Evolutionary conservation across 2,797 vertebrate species (phyloP).

Genomic region (Oceanodroma leucorhoa): DNA sequence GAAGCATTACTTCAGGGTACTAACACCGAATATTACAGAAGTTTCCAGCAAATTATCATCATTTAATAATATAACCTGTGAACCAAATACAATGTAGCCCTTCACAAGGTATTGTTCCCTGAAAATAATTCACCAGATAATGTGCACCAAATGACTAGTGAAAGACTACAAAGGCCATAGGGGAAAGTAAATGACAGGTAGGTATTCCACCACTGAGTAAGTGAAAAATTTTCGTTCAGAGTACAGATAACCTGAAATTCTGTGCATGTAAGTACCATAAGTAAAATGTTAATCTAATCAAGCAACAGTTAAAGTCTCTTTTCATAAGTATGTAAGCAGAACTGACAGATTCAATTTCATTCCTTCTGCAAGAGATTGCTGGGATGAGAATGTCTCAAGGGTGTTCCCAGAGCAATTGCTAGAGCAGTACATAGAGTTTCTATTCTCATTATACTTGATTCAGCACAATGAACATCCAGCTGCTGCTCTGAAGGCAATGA

Average conservation of each 20-base stretch:
- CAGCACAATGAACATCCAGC: constrained; percentile 35
- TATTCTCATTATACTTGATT: constrained; percentile 14
- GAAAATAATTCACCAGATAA: neutral
- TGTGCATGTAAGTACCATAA: neutral
- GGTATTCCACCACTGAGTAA: neutral
- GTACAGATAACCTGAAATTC: neutral
- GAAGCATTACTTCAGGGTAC: neutral
- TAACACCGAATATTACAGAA: neutral
- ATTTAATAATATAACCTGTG: neutral
- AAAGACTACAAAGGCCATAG: neutral
- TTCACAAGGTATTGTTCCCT: neutral
- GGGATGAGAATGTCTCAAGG: neutral
- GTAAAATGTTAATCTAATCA: neutral
- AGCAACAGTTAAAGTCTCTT: neutral
- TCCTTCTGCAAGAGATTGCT: neutral
- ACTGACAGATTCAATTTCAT: neutral
- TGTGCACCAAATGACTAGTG: neutral
- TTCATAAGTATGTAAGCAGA: neutral
- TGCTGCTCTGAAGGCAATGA: neutral
- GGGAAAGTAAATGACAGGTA: neutral
- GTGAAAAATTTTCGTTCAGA: neutral
- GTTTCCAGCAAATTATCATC: neutral
- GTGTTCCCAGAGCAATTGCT: neutral
- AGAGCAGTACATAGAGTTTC: neutral
- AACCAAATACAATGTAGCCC: neutral